A percentile compares a stretch with the other conserved stretches of the same genome.
Conservation (phyloP, 35 echinoderm and acorn worm species). For the Lytechinus pictus region DNA sequence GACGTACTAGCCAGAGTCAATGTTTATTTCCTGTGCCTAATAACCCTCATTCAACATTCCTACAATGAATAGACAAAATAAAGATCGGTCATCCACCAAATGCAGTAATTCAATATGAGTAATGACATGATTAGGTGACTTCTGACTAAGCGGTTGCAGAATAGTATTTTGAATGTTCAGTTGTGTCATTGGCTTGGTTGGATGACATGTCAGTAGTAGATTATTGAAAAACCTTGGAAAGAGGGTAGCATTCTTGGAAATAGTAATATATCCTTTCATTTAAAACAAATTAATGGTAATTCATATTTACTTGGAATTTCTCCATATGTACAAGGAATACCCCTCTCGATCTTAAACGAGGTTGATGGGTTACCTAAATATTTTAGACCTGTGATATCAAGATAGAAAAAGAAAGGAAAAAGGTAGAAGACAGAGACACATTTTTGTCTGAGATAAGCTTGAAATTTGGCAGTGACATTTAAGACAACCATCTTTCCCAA, state of each 20-base stretch:
- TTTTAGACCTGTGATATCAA: neutral
- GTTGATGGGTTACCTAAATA: neutral
- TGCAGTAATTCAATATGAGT: neutral
- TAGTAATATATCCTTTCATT: neutral
- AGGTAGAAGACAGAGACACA: neutral
- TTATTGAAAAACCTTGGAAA: neutral
- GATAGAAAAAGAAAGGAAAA: neutral
- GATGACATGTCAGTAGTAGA: neutral
- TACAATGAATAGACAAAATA: neutral
- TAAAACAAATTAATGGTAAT: too few species aligned
- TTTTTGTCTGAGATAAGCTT: neutral
- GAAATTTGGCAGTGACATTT: neutral
- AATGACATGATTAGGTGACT: neutral
- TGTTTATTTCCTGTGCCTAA: too few species aligned
- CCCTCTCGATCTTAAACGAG: neutral
- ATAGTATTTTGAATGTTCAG: neutral
- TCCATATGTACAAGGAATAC: neutral
- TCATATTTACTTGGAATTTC: neutral
- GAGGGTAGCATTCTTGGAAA: neutral
- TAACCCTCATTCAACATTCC: too few species aligned
- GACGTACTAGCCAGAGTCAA: too few species aligned
- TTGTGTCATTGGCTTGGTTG: neutral
- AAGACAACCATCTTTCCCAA: neutral
- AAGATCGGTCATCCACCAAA: neutral
- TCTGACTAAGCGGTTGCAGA: neutral